Evolutionary conservation across 2,113 vertebrate genomes (phyloP).

Genomic region (Esox niger): DNA sequence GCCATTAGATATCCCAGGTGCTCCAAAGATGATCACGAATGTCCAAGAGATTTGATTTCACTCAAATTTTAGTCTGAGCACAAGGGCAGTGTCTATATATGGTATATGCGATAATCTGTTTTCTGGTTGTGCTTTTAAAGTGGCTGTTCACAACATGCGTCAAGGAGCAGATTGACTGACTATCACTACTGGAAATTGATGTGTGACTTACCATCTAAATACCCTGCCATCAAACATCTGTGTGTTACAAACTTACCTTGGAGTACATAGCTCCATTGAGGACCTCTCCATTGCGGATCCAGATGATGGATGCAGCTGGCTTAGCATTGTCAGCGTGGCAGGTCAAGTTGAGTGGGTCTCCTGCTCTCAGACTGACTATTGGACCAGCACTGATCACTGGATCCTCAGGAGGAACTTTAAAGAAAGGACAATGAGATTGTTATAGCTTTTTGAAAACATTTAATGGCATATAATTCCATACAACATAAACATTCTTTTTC

Average conservation of each 20-base stretch:
- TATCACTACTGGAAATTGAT: background rate
- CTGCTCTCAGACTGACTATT: slow-evolving; percentile 89
- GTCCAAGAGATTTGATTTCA: slow-evolving; percentile 51
- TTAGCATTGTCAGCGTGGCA: slow-evolving; percentile 96
- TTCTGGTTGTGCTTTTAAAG: slow-evolving; percentile 9
- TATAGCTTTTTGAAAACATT: background rate
- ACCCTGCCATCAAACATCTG: background rate
- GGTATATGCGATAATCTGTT: slow-evolving; percentile 29
- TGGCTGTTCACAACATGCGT: slow-evolving; percentile 28
- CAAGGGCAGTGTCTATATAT: slow-evolving; percentile 33
- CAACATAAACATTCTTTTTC: too few species aligned
- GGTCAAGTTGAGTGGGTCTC: slow-evolving; percentile 93
- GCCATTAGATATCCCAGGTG: slow-evolving; percentile 39
- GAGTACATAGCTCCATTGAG: slow-evolving; percentile 95
- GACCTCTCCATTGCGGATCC: slow-evolving; percentile 90
- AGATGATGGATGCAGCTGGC: slow-evolving; percentile 93
- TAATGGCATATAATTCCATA: too few species aligned
- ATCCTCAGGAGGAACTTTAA: slow-evolving; percentile 91
- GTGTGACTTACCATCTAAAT: background rate
- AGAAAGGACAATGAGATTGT: slow-evolving; percentile 7
- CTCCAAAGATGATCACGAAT: slow-evolving; percentile 41
- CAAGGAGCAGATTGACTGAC: background rate
- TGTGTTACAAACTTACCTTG: slow-evolving; percentile 81
- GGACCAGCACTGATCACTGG: slow-evolving; percentile 92
- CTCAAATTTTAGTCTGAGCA: slow-evolving; percentile 45